These are phyloP conservation scores for Gambusia yucatana DNA, from an alignment of 2,797 vertebrate species.

Conservation along the genomic window DNA sequence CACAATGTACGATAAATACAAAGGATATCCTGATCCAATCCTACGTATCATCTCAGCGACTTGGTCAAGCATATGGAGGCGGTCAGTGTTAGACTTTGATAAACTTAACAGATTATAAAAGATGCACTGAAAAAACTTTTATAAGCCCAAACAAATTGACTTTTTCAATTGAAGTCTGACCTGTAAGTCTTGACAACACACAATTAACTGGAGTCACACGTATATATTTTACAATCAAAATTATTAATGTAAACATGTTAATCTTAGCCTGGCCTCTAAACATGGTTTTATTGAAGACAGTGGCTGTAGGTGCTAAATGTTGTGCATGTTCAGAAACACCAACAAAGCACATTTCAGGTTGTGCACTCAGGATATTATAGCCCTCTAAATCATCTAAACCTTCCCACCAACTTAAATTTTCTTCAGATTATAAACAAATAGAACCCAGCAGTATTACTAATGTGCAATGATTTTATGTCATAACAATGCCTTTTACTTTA, in stretches of 20 bases:
- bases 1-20: background rate
- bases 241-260: no score
- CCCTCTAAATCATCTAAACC: no score
- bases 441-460: background rate
- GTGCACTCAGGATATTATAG: no score
- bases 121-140: background rate
- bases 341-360: no score
- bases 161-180: background rate
- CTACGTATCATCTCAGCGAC: background rate
- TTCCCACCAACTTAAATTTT: background rate
- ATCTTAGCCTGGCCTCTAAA: no score
- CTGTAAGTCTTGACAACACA: no score
- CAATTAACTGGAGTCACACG: background rate
- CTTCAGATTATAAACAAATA: background rate
- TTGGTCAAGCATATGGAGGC: background rate
- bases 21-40: background rate
- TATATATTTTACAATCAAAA: background rate
- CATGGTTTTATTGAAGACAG: no score
- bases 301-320: no score
- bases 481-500: background rate
- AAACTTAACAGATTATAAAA: background rate
- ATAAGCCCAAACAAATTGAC: background rate
- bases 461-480: background rate
- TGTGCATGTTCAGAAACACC: no score
- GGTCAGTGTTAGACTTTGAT: background rate